phyloP scores from a whole-genome alignment of 1,140 invertebrate species.

The Streblospio benedicti region DNA sequence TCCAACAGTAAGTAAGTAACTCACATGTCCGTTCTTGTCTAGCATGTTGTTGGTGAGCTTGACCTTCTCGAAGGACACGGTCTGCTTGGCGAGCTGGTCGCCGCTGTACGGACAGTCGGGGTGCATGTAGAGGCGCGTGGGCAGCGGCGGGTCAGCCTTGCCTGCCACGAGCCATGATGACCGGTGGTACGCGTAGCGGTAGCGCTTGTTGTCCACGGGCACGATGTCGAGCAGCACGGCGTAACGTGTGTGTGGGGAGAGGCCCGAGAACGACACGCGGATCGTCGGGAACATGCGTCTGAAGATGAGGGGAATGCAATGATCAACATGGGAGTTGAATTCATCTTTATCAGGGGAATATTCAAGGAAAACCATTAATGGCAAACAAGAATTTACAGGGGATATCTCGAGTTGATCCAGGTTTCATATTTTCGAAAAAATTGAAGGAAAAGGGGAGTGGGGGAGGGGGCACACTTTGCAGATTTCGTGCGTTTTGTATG shows the following conservation, averaged over 20 bases:
- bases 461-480: no score
- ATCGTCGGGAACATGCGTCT: constrained; percentile 98
- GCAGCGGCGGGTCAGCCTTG: constrained; percentile 88
- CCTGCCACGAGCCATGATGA: constrained; percentile 97
- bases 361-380: no score
- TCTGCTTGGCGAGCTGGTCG: constrained; percentile 89
- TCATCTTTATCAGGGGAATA: no score
- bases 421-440: no score
- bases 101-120: constrained; percentile 95
- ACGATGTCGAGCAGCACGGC: constrained; percentile 93
- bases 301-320: no score
- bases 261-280: constrained; percentile 78
- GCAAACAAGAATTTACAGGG: no score
- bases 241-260: constrained; percentile 65
- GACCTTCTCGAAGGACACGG: constrained; percentile 98
- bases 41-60: constrained; percentile 99
- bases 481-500: no score
- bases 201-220: constrained; percentile 92
- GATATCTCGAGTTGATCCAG: no score
- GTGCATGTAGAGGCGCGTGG: constrained; percentile 85
- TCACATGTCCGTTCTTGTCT: constrained; percentile 96
- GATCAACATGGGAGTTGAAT: no score
- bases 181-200: constrained; percentile 96
- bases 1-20: no score
- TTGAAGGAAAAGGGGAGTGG: no score